These are phyloP conservation scores for Crossaster papposus DNA, from an alignment of 53 echinoderm and acorn worm genomes.

Conservation along the genomic window DNA sequence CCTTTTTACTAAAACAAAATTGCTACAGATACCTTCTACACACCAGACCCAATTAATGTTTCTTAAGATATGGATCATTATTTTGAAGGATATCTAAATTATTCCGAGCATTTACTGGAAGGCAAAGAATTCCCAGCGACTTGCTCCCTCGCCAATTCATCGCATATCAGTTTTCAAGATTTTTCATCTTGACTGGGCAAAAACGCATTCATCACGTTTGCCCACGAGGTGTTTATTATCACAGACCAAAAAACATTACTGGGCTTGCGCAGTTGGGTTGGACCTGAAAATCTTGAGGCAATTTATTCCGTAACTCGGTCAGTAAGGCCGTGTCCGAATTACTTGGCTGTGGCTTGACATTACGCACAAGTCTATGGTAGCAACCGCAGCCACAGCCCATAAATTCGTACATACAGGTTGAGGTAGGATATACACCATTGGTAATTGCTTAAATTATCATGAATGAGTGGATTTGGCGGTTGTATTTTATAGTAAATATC, in stretches of 20 bases:
- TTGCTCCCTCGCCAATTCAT: not conserved
- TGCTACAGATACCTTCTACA: not conserved
- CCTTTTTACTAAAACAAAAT: no score
- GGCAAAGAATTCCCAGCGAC: not conserved
- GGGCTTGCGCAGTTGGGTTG: not conserved
- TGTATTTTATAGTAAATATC: no score
- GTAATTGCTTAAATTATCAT: no score
- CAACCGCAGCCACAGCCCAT: no score
- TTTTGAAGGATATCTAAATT: not conserved
- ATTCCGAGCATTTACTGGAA: not conserved
- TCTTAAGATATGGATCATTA: no score
- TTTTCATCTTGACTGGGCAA: not conserved
- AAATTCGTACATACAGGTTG: no score
- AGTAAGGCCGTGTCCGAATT: no score
- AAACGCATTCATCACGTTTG: slow-evolving; percentile 27
- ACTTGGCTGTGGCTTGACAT: no score
- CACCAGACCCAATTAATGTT: not conserved
- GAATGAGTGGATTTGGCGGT: no score
- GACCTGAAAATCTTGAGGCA: not conserved
- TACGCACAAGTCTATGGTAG: no score
- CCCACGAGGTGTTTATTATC: slow-evolving; percentile 5
- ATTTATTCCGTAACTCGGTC: no score
- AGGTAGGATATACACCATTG: no score
- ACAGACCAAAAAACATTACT: not conserved
- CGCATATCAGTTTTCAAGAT: not conserved